Base-by-base conservation (phyloP, 2,797 vertebrate species). In the Arctocebus calabarensis region DNA sequence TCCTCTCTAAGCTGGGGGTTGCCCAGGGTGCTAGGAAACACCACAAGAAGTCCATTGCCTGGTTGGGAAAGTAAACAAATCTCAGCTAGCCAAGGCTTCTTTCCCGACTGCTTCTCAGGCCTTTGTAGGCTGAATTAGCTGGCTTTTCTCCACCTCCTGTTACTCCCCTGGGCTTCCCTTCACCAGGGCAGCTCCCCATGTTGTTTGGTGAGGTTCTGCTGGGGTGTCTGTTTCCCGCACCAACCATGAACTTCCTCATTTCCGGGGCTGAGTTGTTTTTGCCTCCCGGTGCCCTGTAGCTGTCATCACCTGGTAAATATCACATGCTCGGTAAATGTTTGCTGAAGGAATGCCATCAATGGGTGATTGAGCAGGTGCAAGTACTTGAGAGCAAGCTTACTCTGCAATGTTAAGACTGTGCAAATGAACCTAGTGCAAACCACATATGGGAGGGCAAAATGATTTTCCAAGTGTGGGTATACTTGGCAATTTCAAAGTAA, bases 391-490 rank as follows among this genome's bases (percentile, higher is more conserved):
- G 59, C 22, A 19, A 20, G 48, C 83, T 57, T 64, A 10, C 13
- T 3, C 29, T 16, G 45, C 82, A 22, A 7, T 32, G 23, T 81
- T 87, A 93, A 81, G 77, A 81, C 13, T 64, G 59, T 94, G 82
- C 84, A 88, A 68, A 92, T 77, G 40, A 45, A 52, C 81, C 81
- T 37, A 34, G 13, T 52, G 74, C 71, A 88, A 61, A 90, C 61
- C 48, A 64, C 4, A 0, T n/a, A 40, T 5, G 12, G 75, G 59
- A 92, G 70, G 71, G 61, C 61, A 84, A 93, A 93, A 40, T 20
- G 29, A 66, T 78, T 93, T 94, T 90, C 86, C 90, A 87, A 84
- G 71, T 83, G 14, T 52, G 78, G 92, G 62, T 55, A 57, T 34
- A 14, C 59, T 90, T 48, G 37, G 74, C 64, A 87, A 87, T 88